Evolutionary conservation across 2,113 vertebrate genomes (phyloP), one percentile per base, ranked within the genome.

Genomic region (Oceanodroma tethys): DNA sequence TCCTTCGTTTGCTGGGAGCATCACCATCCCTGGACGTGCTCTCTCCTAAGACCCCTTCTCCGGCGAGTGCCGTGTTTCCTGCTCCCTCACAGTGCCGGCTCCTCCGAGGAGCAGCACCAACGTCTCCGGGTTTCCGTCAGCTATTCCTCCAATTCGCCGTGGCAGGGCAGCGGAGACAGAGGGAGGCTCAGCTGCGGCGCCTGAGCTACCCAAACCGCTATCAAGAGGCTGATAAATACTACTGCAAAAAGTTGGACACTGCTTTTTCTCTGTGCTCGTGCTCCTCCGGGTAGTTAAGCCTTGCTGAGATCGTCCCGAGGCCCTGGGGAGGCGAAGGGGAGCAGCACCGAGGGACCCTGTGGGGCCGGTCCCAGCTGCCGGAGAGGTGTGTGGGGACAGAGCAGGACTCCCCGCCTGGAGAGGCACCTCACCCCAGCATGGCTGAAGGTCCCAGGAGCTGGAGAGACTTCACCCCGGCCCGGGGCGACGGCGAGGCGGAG

Each of bases 361-460:
- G 18, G n/a, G 18, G 48, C 48, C 2, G 4, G 42, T 91, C 56
- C 1, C 0, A 59, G 30, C 48, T 50, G 38, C 40, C 32, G 2
- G 5, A 75, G 73, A 80, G 47, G 45, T 12, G 15, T 59, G 38
- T 17, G 38, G 11, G 16, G 32, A 6, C 32, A 78, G 13, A 95
- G 45, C 32, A 43, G 40, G 43, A 83, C 42, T 87, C 63, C 16
- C 47, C 0, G 1, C 55, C 38, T 15, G 70, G 36, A 79, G 3
- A 75, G 11, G 36, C 66, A 16, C 43, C 23, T 90, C 32, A 27
- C 7, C 43, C 27, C 43, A 56, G 76, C 42, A 98, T 98, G 97
- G 97, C 97, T 20, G 97, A 97, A 95, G 95, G 96, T 72, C 50
- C 95, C 0, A 0, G 78, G 40, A 91, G 18, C 70, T 93, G 91